Percentiles rank a stretch among this genome's conserved stretches.
Evolutionary conservation across 2,113 vertebrate species (phyloP).

Genomic region (Trogon surrucura): DNA sequence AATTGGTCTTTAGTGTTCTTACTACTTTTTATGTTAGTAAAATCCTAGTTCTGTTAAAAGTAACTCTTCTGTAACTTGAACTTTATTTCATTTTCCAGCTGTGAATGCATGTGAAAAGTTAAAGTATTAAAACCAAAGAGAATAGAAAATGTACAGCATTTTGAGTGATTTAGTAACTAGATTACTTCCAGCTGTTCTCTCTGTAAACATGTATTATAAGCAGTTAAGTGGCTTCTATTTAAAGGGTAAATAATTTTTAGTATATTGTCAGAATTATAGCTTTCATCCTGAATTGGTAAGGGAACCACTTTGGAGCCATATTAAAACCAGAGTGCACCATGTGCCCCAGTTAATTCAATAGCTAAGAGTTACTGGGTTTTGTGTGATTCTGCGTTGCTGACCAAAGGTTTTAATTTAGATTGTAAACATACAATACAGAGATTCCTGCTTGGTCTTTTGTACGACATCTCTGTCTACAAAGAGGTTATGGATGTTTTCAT

Average conservation of each 20-base stretch:
- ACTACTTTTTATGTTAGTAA: not conserved
- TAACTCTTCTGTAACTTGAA: not conserved
- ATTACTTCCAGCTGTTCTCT: not conserved
- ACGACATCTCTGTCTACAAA: not conserved
- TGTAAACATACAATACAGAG: not conserved
- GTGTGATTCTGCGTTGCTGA: not conserved
- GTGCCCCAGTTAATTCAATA: not conserved
- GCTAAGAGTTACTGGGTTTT: not conserved
- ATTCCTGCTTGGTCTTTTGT: not conserved
- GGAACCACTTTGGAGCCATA: not conserved
- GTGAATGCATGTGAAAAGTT: not conserved
- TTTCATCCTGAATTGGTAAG: not conserved
- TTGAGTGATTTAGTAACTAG: not conserved
- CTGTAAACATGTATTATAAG: not conserved
- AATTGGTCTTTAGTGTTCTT: not conserved
- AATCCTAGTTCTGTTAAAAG: not conserved
- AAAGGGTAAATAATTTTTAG: not conserved
- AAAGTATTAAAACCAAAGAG: not conserved
- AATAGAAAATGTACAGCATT: not conserved
- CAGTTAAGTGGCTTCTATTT: not conserved
- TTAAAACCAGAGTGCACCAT: not conserved
- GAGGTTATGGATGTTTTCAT: not conserved
- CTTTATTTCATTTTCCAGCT: not conserved
- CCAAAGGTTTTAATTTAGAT: not conserved
- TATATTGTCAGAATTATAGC: not conserved